A percentile compares a stretch with the other conserved stretches of the same genome.
phyloP scores from a whole-genome alignment of 2,113 vertebrate genomes.

The Alosa alosa region DNA sequence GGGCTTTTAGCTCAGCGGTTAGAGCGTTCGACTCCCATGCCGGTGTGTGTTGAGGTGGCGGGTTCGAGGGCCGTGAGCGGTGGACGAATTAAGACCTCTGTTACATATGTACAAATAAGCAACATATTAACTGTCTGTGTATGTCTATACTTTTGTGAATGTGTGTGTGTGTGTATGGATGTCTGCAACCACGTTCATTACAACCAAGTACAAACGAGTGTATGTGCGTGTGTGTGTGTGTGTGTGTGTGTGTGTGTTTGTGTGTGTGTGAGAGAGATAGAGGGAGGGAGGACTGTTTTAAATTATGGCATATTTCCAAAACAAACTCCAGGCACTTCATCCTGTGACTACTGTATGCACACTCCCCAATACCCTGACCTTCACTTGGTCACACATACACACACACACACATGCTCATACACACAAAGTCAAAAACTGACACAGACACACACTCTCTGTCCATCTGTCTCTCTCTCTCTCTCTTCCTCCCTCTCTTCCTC shows the following conservation, averaged over 20 bases:
- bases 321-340: conserved; percentile 64
- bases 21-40: too few species aligned
- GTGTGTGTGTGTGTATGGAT: neutral
- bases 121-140: neutral
- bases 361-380: conserved; percentile 47
- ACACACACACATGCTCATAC: conserved; percentile 6
- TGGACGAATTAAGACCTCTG: too few species aligned
- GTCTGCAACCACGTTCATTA: too few species aligned
- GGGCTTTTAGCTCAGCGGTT: too few species aligned
- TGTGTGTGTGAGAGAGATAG: neutral
- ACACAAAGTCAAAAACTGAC: conserved; percentile 17
- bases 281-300: conserved; percentile 47
- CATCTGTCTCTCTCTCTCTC: neutral
- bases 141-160: neutral
- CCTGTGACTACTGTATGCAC: conserved; percentile 55
- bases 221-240: conserved; percentile 30
- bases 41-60: too few species aligned
- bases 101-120: too few species aligned
- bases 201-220: neutral
- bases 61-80: too few species aligned
- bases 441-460: conserved; percentile 13
- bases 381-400: conserved; percentile 33
- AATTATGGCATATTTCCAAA: conserved; percentile 58
- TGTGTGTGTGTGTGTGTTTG: conserved; percentile 25
- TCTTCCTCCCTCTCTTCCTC: too few species aligned